These are phyloP conservation scores for Cremastinae sp. DNA, from an alignment of 2,888 invertebrate species.

Conservation along the genomic window DNA sequence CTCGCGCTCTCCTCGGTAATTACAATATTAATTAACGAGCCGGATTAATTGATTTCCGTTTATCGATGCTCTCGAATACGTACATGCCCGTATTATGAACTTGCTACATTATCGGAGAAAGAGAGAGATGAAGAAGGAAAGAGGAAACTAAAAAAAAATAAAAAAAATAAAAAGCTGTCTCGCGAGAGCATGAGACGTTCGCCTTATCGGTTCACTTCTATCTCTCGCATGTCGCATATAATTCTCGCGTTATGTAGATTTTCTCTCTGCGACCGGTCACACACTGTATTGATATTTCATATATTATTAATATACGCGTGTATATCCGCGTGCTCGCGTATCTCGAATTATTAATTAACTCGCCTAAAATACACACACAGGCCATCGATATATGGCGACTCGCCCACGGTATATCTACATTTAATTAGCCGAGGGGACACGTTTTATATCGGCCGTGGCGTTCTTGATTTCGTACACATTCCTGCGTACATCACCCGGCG, in stretches of 20 bases:
- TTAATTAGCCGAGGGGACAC: conserved; percentile 34
- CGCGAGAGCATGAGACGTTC: conserved; percentile 5
- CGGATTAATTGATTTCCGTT: conserved; percentile 69
- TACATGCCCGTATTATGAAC: conserved; percentile 3
- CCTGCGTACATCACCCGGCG: conserved; percentile 5
- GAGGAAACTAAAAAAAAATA: conserved; percentile 1
- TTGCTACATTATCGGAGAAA: conserved; percentile 5
- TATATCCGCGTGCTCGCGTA: no score
- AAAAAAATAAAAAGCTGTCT: not conserved
- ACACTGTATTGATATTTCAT: conserved; percentile 1
- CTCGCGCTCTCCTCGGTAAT: conserved; percentile 65
- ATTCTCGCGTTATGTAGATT: conserved; percentile 32
- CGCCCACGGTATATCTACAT: conserved; percentile 3
- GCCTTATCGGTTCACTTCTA: conserved; percentile 11
- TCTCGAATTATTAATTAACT: conserved; percentile 47
- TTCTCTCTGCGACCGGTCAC: conserved; percentile 12
- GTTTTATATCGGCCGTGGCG: conserved; percentile 38
- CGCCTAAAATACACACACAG: conserved; percentile 32
- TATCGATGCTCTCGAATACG: conserved; percentile 61
- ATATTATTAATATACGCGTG: not conserved
- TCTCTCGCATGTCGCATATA: conserved; percentile 23
- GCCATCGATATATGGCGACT: not conserved
- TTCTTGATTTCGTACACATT: conserved; percentile 44
- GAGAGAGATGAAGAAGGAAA: no score
- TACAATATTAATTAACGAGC: conserved; percentile 74